Conservation (phyloP, 2,888 invertebrate genomes). For the Notocelia uddmanniana region DNA sequence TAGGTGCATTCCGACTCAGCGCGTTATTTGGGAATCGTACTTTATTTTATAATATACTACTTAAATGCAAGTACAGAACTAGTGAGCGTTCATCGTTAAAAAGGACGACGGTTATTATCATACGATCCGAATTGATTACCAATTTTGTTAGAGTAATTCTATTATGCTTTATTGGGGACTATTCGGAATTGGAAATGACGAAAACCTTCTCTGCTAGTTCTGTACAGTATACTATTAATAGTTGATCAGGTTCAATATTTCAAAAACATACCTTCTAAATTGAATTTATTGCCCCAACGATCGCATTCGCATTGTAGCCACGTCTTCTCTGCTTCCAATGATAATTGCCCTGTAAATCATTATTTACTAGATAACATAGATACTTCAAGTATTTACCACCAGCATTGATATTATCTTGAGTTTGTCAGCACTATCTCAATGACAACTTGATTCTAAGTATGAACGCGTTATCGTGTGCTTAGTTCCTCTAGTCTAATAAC, state of each 20-base stretch:
- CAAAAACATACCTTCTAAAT: constrained; percentile 89
- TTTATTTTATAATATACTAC: background rate
- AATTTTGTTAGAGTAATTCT: too few relatives aligned
- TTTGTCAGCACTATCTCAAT: constrained; percentile 10
- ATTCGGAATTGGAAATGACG: background rate
- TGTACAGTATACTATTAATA: background rate
- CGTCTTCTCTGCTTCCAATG: constrained; percentile 94
- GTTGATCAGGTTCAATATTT: background rate
- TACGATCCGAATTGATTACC: too few relatives aligned
- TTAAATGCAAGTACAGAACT: constrained; percentile 1
- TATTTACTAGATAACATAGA: constrained; percentile 4
- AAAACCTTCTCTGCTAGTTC: background rate
- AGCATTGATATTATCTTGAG: constrained; percentile 13
- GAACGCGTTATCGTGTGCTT: background rate
- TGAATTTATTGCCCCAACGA: constrained; percentile 93
- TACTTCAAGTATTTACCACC: constrained; percentile 5
- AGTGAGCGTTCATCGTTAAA: background rate
- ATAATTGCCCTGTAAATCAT: constrained; percentile 90
- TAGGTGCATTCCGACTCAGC: background rate
- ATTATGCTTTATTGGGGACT: too few relatives aligned
- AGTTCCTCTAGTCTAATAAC: background rate
- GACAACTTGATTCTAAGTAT: constrained; percentile 3
- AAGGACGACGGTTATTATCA: too few relatives aligned
- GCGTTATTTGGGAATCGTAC: constrained; percentile 20
- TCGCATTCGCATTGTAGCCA: constrained; percentile 96